Conservation (phyloP, 2,113 vertebrate species). For the Laticauda laticaudata region DNA sequence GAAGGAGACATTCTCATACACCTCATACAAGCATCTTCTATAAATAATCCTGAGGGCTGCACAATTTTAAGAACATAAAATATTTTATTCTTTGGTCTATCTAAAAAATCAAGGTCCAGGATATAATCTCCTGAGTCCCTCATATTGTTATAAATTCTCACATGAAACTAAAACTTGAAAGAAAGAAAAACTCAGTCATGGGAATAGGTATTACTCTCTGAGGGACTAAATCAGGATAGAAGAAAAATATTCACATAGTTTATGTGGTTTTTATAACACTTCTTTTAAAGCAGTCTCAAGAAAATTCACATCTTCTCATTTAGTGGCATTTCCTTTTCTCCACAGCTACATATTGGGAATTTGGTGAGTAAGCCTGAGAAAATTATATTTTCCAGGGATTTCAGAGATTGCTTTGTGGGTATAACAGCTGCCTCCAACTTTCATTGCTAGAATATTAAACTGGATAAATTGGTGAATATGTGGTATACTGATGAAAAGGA, state of each 20-base stretch:
- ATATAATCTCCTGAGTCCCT: not conserved
- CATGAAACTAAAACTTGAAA: not conserved
- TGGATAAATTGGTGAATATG: not conserved
- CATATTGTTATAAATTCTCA: not conserved
- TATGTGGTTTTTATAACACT: not conserved
- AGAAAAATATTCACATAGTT: not conserved
- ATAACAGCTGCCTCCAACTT: not conserved
- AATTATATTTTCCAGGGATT: not conserved
- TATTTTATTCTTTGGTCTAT: not conserved
- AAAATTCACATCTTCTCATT: not conserved
- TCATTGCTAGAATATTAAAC: not conserved
- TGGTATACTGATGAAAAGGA: not conserved
- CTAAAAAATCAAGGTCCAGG: not conserved
- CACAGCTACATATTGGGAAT: not conserved
- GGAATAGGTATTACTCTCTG: conserved; percentile 9
- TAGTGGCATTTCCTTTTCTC: not conserved
- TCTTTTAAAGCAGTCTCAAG: not conserved
- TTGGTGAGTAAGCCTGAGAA: not conserved
- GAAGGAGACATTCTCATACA: not conserved
- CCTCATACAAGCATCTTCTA: not conserved
- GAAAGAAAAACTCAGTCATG: not conserved
- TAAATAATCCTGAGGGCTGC: not conserved
- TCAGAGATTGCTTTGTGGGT: not conserved
- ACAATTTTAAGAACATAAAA: conserved; percentile 10
- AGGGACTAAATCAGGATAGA: not conserved